Conservation (phyloP, 1,140 invertebrate species). For the Pseudomyrmex gracilis region DNA sequence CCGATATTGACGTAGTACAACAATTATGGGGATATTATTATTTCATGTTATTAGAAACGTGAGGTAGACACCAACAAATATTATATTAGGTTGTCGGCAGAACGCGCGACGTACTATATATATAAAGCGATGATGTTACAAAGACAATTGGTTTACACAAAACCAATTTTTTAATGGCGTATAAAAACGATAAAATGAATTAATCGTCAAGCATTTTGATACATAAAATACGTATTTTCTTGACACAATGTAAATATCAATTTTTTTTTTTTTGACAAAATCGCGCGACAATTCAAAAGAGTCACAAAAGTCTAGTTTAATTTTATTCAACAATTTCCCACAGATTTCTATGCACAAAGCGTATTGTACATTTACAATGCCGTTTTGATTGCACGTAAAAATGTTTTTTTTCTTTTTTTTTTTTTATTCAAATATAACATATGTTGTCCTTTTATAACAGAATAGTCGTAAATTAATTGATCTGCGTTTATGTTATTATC, state of each 20-base stretch:
- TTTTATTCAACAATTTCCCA: neutral
- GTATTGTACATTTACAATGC: neutral
- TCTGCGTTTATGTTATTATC: neutral
- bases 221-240: neutral
- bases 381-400: neutral
- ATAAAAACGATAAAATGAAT: too few species aligned
- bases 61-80: neutral
- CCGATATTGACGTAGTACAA: neutral
- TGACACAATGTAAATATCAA: too few species aligned
- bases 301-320: neutral
- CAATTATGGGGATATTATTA: neutral
- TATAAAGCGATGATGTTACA: neutral
- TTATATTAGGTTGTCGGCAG: neutral
- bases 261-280: too few species aligned
- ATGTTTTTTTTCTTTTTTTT: too few species aligned
- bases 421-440: neutral
- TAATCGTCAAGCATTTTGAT: neutral
- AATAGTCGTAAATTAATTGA: neutral
- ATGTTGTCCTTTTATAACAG: constrained; percentile 1
- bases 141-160: neutral
- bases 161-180: too few species aligned
- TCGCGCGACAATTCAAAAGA: too few species aligned
- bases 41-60: neutral
- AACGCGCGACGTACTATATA: too few species aligned
- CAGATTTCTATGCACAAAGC: too few species aligned